Conservation (phyloP, 2,797 vertebrate species). For the Falco naumanni region DNA sequence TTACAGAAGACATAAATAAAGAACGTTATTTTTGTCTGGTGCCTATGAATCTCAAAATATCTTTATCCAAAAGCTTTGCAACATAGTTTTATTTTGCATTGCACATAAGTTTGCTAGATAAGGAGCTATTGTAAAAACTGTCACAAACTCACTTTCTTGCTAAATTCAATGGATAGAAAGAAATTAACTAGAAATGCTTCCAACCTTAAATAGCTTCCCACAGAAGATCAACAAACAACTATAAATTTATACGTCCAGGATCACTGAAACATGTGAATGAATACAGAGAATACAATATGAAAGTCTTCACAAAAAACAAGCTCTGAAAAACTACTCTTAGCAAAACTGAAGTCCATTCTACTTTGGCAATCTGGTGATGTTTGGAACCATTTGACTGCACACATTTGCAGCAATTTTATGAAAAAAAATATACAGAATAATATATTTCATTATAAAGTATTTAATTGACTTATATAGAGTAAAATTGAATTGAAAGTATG, state of each 20-base stretch:
- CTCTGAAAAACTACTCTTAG: neutral
- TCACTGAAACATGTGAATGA: conserved; percentile 7
- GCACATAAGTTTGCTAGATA: neutral
- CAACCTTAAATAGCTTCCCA: neutral
- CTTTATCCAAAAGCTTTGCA: neutral
- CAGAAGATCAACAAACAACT: neutral
- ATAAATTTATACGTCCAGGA: neutral
- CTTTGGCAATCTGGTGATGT: neutral
- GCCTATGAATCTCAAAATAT: neutral
- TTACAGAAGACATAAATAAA: neutral
- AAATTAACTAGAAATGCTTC: conserved; percentile 26
- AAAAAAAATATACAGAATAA: neutral
- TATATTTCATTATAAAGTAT: neutral
- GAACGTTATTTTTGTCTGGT: neutral
- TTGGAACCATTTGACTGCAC: neutral
- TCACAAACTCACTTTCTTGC: neutral
- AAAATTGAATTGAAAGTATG: neutral
- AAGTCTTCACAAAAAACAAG: neutral
- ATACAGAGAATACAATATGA: neutral
- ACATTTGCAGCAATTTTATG: neutral
- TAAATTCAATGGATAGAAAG: neutral
- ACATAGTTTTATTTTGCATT: neutral
- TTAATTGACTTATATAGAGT: neutral
- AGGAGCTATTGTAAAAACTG: conserved; percentile 23
- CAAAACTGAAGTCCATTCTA: neutral